Evolutionary conservation across 2,797 vertebrate species (phyloP).

Genomic region (Notolepis coatsorum): DNA sequence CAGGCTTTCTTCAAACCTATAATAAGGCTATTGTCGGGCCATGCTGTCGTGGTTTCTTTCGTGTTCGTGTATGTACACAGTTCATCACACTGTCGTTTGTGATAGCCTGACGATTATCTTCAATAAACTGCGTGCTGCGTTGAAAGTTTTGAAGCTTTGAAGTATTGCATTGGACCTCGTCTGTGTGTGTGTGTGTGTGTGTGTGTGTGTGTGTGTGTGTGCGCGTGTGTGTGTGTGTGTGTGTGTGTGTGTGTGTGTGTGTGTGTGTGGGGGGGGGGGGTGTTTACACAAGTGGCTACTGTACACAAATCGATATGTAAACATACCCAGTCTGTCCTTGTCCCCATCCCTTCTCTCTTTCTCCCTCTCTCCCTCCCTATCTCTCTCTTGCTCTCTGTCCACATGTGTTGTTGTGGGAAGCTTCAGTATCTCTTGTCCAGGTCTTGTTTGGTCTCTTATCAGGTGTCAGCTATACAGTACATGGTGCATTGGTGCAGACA

Average conservation of each 20-base stretch:
- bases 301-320: not conserved
- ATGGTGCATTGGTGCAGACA: too few species aligned
- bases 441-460: constrained; percentile 24
- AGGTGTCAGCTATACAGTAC: constrained; percentile 27
- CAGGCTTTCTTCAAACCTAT: not conserved
- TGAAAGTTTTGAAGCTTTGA: constrained; percentile 11
- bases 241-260: not conserved
- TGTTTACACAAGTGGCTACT: not conserved
- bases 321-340: not conserved
- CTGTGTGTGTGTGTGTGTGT: constrained; percentile 19
- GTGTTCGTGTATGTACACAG: not conserved
- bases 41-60: constrained; percentile 9
- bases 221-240: constrained; percentile 6
- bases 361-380: not conserved
- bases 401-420: constrained; percentile 6
- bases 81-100: constrained; percentile 16
- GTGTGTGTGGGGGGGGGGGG: not conserved
- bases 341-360: not conserved
- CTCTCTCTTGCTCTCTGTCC: not conserved
- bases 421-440: constrained; percentile 20
- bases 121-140: constrained; percentile 37
- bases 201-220: not conserved
- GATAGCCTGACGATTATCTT: not conserved
- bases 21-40: not conserved
- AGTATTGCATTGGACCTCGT: too few species aligned